Conservation (phyloP, 1,140 invertebrate species). For the Leptopilina clavipes region DNA sequence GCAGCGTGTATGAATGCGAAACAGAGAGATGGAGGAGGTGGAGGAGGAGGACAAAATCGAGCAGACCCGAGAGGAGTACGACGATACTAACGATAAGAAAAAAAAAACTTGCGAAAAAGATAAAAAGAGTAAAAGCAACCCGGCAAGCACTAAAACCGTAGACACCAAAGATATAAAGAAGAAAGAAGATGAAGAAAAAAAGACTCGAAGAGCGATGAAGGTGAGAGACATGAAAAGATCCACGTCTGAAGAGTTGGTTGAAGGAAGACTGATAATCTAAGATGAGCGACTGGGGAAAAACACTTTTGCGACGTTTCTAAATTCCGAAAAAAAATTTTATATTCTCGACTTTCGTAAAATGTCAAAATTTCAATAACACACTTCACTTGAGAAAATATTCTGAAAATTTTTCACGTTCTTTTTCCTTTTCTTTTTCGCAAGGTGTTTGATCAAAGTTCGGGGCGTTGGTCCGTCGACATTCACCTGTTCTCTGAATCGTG, state of each 20-base stretch:
- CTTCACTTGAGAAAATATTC: constrained; percentile 3
- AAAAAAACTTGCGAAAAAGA: constrained; percentile 39
- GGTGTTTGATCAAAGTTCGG: constrained; percentile 58
- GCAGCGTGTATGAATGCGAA: constrained; percentile 39
- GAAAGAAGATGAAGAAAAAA: constrained; percentile 2
- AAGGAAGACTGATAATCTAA: constrained; percentile 5
- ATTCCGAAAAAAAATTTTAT: not conserved
- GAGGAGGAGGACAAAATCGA: constrained; percentile 29
- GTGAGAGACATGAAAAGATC: constrained; percentile 35
- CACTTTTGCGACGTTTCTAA: constrained; percentile 29
- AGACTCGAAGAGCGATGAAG: not conserved
- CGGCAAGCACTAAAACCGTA: constrained; percentile 28
- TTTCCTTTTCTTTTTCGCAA: constrained; percentile 22
- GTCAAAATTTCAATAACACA: not conserved
- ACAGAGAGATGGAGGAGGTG: no score
- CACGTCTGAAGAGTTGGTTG: constrained; percentile 7
- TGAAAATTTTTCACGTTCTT: not conserved
- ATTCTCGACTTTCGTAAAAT: not conserved
- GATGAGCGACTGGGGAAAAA: not conserved
- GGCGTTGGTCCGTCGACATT: constrained; percentile 70
- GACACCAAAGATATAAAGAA: constrained; percentile 27
- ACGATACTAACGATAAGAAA: constrained; percentile 11
- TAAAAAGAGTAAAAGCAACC: constrained; percentile 19
- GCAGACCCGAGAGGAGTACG: constrained; percentile 27
- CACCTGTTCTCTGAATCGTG: constrained; percentile 68